These are phyloP conservation scores for Eciton burchellii DNA, from an alignment of 1,140 invertebrate species.

Conservation along the genomic window DNA sequence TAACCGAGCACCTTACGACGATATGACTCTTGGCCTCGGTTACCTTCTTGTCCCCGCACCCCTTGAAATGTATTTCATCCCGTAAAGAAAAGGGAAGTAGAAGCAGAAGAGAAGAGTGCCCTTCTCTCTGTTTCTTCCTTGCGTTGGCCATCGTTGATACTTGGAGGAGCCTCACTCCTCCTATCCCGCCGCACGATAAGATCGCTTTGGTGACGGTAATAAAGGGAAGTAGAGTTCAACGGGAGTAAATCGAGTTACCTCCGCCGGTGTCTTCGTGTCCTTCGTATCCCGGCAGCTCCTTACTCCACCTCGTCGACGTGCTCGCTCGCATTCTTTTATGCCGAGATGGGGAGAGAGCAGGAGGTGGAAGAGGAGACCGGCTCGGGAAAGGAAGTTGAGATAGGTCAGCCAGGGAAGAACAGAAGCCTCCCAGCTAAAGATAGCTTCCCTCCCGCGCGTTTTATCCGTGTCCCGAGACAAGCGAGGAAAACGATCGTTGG, in stretches of 20 bases:
- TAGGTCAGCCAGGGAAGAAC: conserved; percentile 41
- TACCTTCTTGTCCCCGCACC: not conserved
- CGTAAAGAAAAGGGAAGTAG: conserved; percentile 45
- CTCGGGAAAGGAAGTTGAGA: conserved; percentile 4
- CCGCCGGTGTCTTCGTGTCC: conserved; percentile 38
- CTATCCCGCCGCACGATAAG: conserved; percentile 68
- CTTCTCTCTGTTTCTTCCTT: conserved; percentile 5
- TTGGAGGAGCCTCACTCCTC: not conserved
- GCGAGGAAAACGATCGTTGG: conserved; percentile 42
- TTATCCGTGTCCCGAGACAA: not conserved
- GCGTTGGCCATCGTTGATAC: conserved; percentile 3
- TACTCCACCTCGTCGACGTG: conserved; percentile 6
- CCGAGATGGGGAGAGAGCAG: not conserved
- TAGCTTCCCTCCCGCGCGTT: not conserved
- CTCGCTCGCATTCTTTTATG: conserved; percentile 48
- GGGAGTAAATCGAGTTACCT: conserved; percentile 82
- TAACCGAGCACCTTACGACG: conserved; percentile 36
- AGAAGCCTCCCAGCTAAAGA: conserved; percentile 24
- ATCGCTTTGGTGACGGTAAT: conserved; percentile 83
- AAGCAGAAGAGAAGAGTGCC: conserved; percentile 7
- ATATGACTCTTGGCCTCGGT: conserved; percentile 37
- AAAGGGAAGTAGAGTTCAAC: conserved; percentile 78
- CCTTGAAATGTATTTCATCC: conserved; percentile 49
- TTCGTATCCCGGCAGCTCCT: conserved; percentile 12
- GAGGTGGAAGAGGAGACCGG: not conserved